Evolutionary conservation across 2,888 invertebrate species (phyloP), one percentile per base, ranked within the genome.

Genomic region (Trissolcus brochymenae): DNA sequence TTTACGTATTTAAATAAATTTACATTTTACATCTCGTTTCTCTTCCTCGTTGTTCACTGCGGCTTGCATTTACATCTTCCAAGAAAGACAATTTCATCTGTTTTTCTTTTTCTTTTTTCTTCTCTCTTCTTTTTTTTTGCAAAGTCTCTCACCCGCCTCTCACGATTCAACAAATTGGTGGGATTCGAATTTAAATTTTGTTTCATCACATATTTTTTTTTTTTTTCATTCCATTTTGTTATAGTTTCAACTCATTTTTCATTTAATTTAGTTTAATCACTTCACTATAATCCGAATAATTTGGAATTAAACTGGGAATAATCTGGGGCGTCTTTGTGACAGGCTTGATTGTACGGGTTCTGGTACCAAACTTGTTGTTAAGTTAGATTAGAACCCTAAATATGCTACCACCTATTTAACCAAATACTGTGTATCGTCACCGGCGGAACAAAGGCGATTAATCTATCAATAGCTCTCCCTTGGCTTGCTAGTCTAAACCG

Each of bases 1-100:
- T 78, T 78, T 78, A 78, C 78, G 51, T 57, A 78, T 78, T 78
- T 78, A 75, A 78, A 78, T 78, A 78, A 78, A 78, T 78, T 78
- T 78, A 70, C 78, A 78, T 78, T 74, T 56, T 25, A 65, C 72
- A 21, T 72, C 62, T 55, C 66, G 73, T 46, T 46, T 14, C 21
- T 43, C n/a, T 16, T 14, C 7, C 53, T 21, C 9, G 29, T 6
- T 46, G 46, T 11, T 16, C n/a, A n/a, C 35, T 11, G 56, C 59
- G 71, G 49, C 55, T 60, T 72, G 59, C 56, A 78, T 78, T 78
- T 78, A 70, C 78, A 78, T 78, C 71, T 66, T 46, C 65, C 74
- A 78, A 74, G 78, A 78, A 73, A 74, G 68, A 62, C 74, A 71
- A 78, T 78, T 74, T 74, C 40, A 62, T 78, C 71, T 71, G 57